Conservation (phyloP, 2,888 invertebrate species). For the Aricia artaxerxes region DNA sequence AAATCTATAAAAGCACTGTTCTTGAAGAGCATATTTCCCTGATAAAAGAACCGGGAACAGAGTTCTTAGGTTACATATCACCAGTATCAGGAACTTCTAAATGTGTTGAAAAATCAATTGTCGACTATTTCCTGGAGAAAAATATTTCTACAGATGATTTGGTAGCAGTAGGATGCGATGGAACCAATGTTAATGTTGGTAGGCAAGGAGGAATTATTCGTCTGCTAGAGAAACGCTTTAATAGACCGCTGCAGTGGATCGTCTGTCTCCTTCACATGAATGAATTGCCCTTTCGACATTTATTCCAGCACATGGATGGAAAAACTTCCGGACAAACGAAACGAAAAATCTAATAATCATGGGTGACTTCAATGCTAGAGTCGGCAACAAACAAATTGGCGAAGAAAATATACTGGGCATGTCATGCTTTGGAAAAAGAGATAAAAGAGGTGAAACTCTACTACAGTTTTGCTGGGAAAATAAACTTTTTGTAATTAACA, state of each 20-base stretch:
- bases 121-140: neutral
- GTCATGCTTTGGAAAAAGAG: too few species aligned
- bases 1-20: neutral
- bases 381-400: too few species aligned
- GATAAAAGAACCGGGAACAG: conserved; percentile 15
- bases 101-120: neutral
- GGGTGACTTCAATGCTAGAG: too few species aligned
- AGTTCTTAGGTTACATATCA: conserved; percentile 20
- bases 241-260: conserved; percentile 21
- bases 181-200: conserved; percentile 24
- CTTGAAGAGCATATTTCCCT: conserved; percentile 15
- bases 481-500: too few species aligned
- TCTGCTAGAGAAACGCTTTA: conserved; percentile 22
- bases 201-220: conserved; percentile 12
- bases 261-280: conserved; percentile 15
- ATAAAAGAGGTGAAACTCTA: too few species aligned
- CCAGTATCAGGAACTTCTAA: conserved; percentile 16
- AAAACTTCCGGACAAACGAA: neutral
- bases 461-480: too few species aligned
- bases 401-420: too few species aligned
- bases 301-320: conserved; percentile 23
- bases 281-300: conserved; percentile 19
- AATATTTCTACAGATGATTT: neutral
- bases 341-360: too few species aligned
- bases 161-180: conserved; percentile 16